Conservation (phyloP, 2,888 invertebrate genomes). For the Scaptomyza caliginosa region DNA sequence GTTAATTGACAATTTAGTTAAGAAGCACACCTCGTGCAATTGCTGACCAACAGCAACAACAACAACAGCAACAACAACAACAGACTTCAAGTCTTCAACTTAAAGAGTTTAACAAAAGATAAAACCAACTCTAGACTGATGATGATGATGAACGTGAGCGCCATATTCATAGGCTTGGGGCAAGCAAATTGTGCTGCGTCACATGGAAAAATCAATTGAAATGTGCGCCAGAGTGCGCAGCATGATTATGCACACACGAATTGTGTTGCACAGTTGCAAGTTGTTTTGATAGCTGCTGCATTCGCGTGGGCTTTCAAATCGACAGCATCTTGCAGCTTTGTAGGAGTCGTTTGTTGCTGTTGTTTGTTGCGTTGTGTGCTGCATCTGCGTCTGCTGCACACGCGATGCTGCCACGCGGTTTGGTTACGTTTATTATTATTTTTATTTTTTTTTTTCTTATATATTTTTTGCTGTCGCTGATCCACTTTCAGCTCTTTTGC, state of each 20-base stretch:
- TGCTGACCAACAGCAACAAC: slow-evolving; percentile 14
- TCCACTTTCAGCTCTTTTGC: slow-evolving; percentile 77
- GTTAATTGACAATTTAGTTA: slow-evolving; percentile 18
- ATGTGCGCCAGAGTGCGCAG: slow-evolving; percentile 61
- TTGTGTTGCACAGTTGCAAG: slow-evolving; percentile 7
- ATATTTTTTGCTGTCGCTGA: slow-evolving; percentile 57
- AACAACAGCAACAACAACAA: slow-evolving; percentile 5
- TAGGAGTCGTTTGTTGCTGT: slow-evolving; percentile 54
- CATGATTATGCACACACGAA: slow-evolving; percentile 75
- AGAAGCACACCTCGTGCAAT: slow-evolving; percentile 41
- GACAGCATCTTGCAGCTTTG: slow-evolving; percentile 58
- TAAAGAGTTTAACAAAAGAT: not conserved
- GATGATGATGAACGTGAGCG: slow-evolving; percentile 52
- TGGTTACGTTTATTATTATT: slow-evolving; percentile 79
- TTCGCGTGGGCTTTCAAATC: slow-evolving; percentile 73
- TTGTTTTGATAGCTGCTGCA: slow-evolving; percentile 20
- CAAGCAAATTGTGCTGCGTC: slow-evolving; percentile 74
- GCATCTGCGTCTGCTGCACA: slow-evolving; percentile 63
- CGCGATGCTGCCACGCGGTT: slow-evolving; percentile 79
- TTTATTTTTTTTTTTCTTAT: slow-evolving; percentile 7
- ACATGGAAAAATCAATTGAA: slow-evolving; percentile 79
- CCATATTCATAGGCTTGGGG: slow-evolving; percentile 61
- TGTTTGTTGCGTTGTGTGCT: slow-evolving; percentile 15
- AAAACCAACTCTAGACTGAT: slow-evolving; percentile 14
- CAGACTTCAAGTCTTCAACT: slow-evolving; percentile 5